Percentiles rank a stretch among this genome's conserved stretches.
Evolutionary conservation across 2,888 invertebrate genomes (phyloP).

Genomic region (Priapulus caudatus): DNA sequence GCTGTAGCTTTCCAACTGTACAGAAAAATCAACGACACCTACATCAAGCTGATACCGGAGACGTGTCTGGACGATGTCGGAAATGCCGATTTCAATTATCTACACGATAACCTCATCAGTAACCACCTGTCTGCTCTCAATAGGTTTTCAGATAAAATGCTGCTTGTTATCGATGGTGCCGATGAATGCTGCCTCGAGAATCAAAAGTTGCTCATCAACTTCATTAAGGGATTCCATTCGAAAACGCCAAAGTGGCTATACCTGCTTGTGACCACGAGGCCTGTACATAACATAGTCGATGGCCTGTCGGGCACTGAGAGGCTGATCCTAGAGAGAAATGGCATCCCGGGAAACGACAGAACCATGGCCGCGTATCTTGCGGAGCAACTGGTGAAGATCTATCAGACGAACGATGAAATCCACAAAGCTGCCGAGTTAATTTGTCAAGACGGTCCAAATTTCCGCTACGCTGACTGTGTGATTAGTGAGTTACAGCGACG

Average conservation of each 20-base stretch:
- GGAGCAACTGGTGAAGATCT: background rate
- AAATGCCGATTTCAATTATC: background rate
- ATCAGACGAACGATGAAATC: background rate
- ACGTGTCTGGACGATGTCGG: background rate
- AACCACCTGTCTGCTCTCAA: background rate
- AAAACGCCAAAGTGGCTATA: constrained; percentile 1
- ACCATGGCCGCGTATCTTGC: background rate
- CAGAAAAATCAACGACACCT: background rate
- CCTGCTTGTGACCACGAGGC: background rate
- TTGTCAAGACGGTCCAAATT: background rate
- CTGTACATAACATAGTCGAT: background rate
- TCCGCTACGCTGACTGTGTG: background rate
- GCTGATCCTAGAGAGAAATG: no score
- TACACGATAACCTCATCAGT: background rate
- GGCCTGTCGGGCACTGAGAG: background rate
- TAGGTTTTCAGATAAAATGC: background rate
- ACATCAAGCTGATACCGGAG: background rate
- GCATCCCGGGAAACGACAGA: background rate
- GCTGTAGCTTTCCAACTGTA: background rate
- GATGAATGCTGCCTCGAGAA: constrained; percentile 1
- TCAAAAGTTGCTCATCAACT: background rate
- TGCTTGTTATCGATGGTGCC: background rate
- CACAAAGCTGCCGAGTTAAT: background rate
- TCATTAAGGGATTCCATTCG: background rate
- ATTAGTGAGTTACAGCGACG: background rate